Evolutionary conservation across 2,888 invertebrate species (phyloP).

Genomic region (Thecophora atra): DNA sequence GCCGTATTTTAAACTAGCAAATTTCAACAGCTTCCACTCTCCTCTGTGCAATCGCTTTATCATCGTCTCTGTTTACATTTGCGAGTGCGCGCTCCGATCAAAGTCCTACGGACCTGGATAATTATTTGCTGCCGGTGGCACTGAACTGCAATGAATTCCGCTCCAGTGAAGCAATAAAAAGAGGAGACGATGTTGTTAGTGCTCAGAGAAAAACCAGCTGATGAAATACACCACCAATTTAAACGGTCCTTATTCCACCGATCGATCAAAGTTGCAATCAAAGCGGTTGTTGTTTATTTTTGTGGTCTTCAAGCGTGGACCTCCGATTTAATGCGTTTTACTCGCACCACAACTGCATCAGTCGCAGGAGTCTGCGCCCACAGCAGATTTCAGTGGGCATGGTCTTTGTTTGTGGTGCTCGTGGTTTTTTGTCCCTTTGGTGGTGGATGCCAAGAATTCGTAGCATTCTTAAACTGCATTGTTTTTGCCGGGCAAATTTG

Average conservation of each 20-base stretch:
- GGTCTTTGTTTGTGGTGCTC: neutral
- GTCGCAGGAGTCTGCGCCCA: constrained; percentile 14
- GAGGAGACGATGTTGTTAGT: neutral
- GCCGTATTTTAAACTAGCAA: neutral
- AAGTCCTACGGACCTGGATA: constrained; percentile 33
- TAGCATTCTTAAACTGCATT: constrained; percentile 27
- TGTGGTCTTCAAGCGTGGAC: neutral
- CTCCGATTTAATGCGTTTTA: neutral
- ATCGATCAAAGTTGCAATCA: constrained; percentile 26
- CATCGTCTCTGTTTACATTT: neutral
- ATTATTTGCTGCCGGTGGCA: constrained; percentile 28
- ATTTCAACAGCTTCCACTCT: neutral
- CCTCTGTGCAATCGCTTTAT: neutral
- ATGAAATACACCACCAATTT: constrained; percentile 36
- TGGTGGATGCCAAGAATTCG: constrained; percentile 9
- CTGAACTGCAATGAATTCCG: constrained; percentile 18
- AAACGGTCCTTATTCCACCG: constrained; percentile 34
- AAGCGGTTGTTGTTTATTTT: neutral
- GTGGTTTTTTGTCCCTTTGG: neutral
- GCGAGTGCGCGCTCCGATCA: constrained; percentile 33
- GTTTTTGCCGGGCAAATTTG: constrained; percentile 27
- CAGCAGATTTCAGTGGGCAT: constrained; percentile 28
- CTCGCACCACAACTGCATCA: neutral
- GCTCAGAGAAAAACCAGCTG: neutral
- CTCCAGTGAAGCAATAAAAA: neutral